Conservation (phyloP, 2,113 vertebrate species). For the Noctilio leporinus region DNA sequence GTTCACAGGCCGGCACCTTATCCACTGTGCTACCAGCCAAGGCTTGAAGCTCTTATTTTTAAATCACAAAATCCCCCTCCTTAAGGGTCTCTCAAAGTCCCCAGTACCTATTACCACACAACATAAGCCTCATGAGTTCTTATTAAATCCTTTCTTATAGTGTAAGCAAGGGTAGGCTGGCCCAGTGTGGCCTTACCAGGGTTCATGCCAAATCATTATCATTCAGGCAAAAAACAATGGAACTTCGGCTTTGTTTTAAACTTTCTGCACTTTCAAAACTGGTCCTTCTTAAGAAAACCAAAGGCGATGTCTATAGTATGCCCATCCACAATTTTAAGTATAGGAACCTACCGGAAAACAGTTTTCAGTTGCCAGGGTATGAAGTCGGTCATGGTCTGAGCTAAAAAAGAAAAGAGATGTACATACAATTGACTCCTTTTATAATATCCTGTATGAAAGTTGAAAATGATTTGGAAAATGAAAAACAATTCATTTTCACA, state of each 20-base stretch:
- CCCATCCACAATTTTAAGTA: neutral
- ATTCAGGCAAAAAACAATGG: neutral
- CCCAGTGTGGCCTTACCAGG: neutral
- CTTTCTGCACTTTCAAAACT: neutral
- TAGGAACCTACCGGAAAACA: slow-evolving; percentile 90
- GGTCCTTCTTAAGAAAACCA: neutral
- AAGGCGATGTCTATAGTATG: neutral
- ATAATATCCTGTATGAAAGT: neutral
- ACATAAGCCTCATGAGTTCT: neutral
- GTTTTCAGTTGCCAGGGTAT: slow-evolving; percentile 91
- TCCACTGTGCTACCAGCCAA: too few species aligned
- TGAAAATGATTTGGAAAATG: neutral
- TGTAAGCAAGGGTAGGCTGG: neutral
- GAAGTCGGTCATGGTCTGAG: slow-evolving; percentile 80
- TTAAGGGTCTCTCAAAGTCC: neutral
- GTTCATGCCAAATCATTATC: neutral
- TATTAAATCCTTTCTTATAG: neutral
- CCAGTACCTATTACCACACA: neutral
- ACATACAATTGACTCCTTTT: neutral
- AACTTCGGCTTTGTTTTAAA: neutral
- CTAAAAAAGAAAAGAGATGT: slow-evolving; percentile 43
- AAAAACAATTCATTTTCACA: neutral
- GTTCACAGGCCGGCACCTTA: too few species aligned
- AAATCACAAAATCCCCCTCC: neutral
- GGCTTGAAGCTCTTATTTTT: neutral